Percentiles rank a stretch among this genome's conserved stretches.
Conservation (phyloP, 1,140 invertebrate species). For the Venustaconcha ellipsiformis region DNA sequence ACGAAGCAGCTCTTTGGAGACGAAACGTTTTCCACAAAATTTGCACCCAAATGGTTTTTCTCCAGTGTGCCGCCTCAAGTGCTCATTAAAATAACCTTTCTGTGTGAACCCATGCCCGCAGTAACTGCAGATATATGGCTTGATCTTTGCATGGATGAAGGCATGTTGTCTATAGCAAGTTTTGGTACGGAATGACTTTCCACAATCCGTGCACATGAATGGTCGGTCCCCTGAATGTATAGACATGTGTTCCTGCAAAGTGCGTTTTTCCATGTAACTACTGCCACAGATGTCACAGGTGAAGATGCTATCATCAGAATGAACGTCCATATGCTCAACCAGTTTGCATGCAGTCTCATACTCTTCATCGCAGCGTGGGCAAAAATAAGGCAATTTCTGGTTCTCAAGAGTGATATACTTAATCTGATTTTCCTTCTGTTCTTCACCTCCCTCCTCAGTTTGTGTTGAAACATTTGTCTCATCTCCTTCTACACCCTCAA, state of each 20-base stretch:
- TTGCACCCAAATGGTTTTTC: slow-evolving; percentile 26
- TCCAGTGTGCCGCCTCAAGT: slow-evolving; percentile 24
- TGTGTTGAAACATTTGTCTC: no score
- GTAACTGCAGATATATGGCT: slow-evolving; percentile 20
- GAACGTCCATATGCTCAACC: not conserved
- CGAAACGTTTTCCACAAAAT: slow-evolving; percentile 25
- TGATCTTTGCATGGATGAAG: slow-evolving; percentile 19
- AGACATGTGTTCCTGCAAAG: slow-evolving; percentile 11
- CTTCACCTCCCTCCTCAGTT: no score
- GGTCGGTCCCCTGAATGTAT: slow-evolving; percentile 14
- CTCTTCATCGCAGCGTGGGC: no score
- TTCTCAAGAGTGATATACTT: no score
- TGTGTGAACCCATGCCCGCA: slow-evolving; percentile 34
- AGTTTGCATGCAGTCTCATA: no score
- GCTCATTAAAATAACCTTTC: slow-evolving; percentile 25
- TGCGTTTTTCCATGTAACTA: slow-evolving; percentile 20
- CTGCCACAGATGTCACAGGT: slow-evolving; percentile 17
- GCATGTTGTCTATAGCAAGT: slow-evolving; percentile 18
- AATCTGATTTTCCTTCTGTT: no score
- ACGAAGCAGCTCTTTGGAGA: slow-evolving; percentile 18
- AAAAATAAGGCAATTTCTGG: no score
- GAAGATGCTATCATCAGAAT: slow-evolving; percentile 7
- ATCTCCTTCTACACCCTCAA: no score
- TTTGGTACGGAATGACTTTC: slow-evolving; percentile 20
- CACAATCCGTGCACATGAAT: slow-evolving; percentile 14